phyloP scores from a whole-genome alignment of 2,113 vertebrate genomes.

The Pteruthius melanotis region DNA sequence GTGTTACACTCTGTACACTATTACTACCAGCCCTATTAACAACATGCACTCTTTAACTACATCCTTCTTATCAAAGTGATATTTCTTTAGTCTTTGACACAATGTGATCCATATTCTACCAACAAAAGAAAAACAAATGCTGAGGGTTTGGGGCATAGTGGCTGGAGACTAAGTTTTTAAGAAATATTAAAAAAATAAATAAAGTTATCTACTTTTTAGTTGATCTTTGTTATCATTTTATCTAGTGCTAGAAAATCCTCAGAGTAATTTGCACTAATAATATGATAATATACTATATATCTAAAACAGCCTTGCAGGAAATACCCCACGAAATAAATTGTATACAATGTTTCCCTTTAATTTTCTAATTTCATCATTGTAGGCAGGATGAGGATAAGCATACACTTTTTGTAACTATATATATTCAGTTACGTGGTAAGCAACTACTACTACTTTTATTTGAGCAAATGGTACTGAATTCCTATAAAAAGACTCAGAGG shows the following conservation, averaged over 20 bases:
- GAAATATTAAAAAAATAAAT: not conserved
- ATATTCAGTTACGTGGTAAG: not conserved
- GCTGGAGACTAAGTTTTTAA: not conserved
- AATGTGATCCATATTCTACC: not conserved
- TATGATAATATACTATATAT: not conserved
- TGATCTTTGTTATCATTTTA: not conserved
- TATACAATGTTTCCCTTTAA: not conserved
- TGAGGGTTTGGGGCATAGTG: not conserved
- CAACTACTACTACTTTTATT: not conserved
- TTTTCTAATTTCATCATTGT: not conserved
- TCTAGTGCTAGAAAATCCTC: not conserved
- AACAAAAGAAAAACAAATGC: not conserved
- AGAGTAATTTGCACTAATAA: not conserved
- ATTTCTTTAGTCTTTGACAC: constrained; percentile 5
- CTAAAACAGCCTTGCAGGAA: not conserved
- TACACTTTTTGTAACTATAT: not conserved
- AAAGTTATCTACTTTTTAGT: not conserved
- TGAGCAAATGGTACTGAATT: not conserved
- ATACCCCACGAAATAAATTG: not conserved
- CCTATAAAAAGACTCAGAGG: not conserved
- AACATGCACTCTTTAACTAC: constrained; percentile 1
- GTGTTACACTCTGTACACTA: not conserved
- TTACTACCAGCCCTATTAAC: constrained; percentile 21
- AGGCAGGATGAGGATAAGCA: accelerated
- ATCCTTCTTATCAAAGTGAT: not conserved